A percentile compares a stretch with the other conserved stretches of the same genome.
These are phyloP conservation scores for Gadopsis marmoratus DNA, from an alignment of 2,797 vertebrate species.

Conservation along the genomic window DNA sequence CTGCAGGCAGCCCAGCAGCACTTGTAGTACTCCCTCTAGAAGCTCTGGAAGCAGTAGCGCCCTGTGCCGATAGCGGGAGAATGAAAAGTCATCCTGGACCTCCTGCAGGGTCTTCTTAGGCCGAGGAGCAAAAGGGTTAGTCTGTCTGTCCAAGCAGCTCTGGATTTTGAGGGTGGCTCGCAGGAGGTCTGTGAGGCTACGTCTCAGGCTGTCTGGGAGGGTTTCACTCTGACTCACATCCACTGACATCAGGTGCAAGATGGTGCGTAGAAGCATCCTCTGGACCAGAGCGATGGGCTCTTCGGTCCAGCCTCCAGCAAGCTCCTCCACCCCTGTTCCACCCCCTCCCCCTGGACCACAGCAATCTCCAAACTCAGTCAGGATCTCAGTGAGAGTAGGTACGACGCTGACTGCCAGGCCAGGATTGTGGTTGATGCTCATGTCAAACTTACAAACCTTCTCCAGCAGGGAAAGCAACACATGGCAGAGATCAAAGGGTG, in stretches of 20 bases:
- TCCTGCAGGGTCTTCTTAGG: slow-evolving; percentile 90
- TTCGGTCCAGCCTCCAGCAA: slow-evolving; percentile 93
- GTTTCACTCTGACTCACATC: slow-evolving; percentile 89
- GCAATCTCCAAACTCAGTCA: slow-evolving; percentile 92
- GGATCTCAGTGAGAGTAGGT: slow-evolving; percentile 94
- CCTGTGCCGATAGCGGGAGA: slow-evolving; percentile 89
- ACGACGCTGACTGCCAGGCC: slow-evolving; percentile 91
- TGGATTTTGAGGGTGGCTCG: slow-evolving; percentile 93
- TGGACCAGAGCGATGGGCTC: slow-evolving; percentile 95
- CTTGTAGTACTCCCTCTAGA: slow-evolving; percentile 91
- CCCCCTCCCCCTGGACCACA: slow-evolving; percentile 80
- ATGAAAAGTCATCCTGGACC: slow-evolving; percentile 87
- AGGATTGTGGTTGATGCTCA: slow-evolving; percentile 91
- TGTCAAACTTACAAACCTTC: slow-evolving; percentile 96
- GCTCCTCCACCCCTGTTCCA: slow-evolving; percentile 82
- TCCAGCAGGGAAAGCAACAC: slow-evolving; percentile 94
- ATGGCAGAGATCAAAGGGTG: slow-evolving; percentile 95
- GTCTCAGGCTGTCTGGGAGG: slow-evolving; percentile 92
- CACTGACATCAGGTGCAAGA: slow-evolving; percentile 92
- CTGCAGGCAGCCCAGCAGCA: slow-evolving; percentile 92
- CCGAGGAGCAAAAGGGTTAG: slow-evolving; percentile 86
- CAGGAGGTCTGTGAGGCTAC: slow-evolving; percentile 92
- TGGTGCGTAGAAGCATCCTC: slow-evolving; percentile 94
- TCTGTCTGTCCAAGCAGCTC: slow-evolving; percentile 88
- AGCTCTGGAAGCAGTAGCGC: slow-evolving; percentile 93